These are phyloP conservation scores for Portunus trituberculatus DNA, from an alignment of 1,140 invertebrate species.

Conservation along the genomic window DNA sequence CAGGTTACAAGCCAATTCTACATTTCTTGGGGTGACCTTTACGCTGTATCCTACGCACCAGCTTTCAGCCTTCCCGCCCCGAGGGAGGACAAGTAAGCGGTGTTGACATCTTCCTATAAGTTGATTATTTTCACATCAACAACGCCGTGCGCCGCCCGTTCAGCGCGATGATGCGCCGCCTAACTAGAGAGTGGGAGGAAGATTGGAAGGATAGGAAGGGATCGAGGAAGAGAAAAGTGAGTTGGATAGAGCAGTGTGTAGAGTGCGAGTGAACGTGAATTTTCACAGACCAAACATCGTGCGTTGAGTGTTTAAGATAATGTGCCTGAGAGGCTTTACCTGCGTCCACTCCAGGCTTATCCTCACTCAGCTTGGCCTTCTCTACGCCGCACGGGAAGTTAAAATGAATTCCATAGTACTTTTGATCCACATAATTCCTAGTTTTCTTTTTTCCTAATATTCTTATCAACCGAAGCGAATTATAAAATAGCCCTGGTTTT, in stretches of 20 bases:
- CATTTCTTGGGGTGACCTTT: no score
- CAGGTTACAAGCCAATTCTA: no score
- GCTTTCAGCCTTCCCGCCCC: background rate
- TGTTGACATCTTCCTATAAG: background rate
- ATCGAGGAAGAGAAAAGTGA: background rate
- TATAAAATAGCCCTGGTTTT: background rate
- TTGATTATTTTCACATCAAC: constrained; percentile 13
- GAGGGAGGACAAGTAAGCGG: background rate
- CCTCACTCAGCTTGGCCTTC: no score
- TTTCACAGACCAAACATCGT: no score
- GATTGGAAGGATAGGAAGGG: background rate
- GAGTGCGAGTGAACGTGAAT: no score
- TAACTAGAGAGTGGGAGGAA: background rate
- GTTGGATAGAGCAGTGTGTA: no score
- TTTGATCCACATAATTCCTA: no score
- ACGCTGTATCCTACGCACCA: background rate
- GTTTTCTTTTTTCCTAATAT: background rate
- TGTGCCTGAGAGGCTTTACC: no score
- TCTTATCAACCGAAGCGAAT: background rate
- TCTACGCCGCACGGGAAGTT: no score
- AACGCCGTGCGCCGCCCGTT: background rate
- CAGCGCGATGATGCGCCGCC: background rate
- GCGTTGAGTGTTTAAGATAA: no score
- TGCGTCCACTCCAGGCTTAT: no score
- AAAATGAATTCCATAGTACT: no score